Evolutionary conservation across 2,113 vertebrate species (phyloP), one percentile per base, ranked within the genome.

Genomic region (Sebastes schlegelii): DNA sequence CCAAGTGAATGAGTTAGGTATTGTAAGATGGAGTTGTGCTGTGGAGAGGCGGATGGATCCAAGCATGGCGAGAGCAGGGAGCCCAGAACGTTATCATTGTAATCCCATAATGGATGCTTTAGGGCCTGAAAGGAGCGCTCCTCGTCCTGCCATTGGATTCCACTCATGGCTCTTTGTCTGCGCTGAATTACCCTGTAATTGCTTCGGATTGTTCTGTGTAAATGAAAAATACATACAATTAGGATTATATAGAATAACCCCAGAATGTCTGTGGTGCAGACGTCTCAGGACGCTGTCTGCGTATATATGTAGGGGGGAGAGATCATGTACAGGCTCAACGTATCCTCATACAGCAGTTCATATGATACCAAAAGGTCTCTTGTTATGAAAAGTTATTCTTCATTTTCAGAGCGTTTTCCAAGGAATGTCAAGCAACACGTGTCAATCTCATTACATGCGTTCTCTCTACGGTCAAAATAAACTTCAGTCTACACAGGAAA

Each of bases 51-150:
- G n/a, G 48, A 68, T 40, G 46, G 80, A 69, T 87, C 68, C 86
- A 74, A 85, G 75, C 80, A 84, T 76, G 84, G 74, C 60, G 58
- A 80, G 75, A 71, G 77, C 74, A 81, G 79, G 72, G 64, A 63
- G 88, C 80, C 66, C 75, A 84, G 69, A 86, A 90, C 69, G 23
- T 89, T 87, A 88, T 89, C 79, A 79, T 49, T 76, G 85, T 93
- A 94, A 93, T 92, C 91, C 86, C 72, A 91, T 93, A 94, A 93
- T 89, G 88, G 88, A 91, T 72, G 87, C 64, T 88, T 85, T 74
- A 80, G 69, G 85, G 61, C 42, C 81, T 83, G 86, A 90, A 89
- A 87, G 87, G 65, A 91, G 74, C 40, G 58, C 79, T 75, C 40
- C 79, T 79, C 57, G 54, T 89, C 65, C 87, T 76, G 52, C 85